Base-by-base conservation (phyloP, 2,113 vertebrate species). In the Neotragus moschatus region DNA sequence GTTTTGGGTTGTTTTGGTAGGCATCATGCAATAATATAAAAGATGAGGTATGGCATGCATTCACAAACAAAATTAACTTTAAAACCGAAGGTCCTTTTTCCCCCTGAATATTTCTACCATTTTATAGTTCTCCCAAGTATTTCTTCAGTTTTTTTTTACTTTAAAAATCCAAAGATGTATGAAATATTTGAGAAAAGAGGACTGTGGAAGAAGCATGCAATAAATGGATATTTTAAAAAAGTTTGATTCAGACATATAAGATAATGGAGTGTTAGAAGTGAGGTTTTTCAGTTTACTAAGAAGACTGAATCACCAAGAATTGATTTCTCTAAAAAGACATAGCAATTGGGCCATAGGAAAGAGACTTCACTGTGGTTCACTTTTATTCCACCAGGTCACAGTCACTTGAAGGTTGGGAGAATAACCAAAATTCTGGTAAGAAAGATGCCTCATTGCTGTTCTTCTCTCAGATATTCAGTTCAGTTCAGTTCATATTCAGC, bases 61-160 rank as follows among this genome's bases (percentile, higher is more conserved):
- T 94, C 39, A 82, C 36, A 92, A 91, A 58, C 33, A 95, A 85
- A 86, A 87, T 91, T 58, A 92, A 90, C 87, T 95, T 92, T 66
- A 86, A 97, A 94, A 11, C 21, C 56, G 51, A 16, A 55, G n/a
- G 73, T 61, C 5, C 6, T 80, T 61, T 84, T 45, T 60, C 60
- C 51, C 25, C n/a, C n/a, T 75, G 28, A 39, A 95, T 66, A 90
- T 95, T 89, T 97, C 49, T 88, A 60, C 28, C 33, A 75, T 88
- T 88, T 96, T 56, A 51, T 51, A 88, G 36, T 43, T 75, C 70
- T 43, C 36, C 36, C 2, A 39, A 90, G 26, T 84, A 79, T 80
- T 96, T 84, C 43, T 91, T 75, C 5, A 51, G 33, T n/a, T 25
- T 60, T 84, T 70, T 84, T 93, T 95, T 89, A 58, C 25, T 21